These are phyloP conservation scores for Anomalospiza imberbis DNA, from an alignment of 2,797 vertebrate species.

Conservation along the genomic window DNA sequence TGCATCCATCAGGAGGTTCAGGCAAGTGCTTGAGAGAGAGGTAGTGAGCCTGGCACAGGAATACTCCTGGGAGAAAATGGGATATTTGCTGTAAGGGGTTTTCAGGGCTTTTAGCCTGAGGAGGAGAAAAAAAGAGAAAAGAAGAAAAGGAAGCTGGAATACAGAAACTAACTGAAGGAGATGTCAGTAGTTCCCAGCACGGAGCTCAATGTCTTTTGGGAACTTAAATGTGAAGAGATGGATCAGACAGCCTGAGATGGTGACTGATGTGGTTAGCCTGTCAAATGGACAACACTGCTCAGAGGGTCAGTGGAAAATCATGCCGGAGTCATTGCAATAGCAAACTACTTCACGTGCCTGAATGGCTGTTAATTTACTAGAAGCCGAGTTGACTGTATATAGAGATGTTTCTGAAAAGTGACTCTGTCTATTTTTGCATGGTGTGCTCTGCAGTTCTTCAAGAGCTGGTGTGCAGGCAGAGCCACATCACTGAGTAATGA, in stretches of 20 bases:
- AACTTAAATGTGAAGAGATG: conserved; percentile 9
- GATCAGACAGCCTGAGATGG: conserved; percentile 29
- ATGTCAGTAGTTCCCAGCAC: background rate
- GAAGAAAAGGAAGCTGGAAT: background rate
- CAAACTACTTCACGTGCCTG: conserved; percentile 6
- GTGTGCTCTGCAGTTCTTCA: background rate
- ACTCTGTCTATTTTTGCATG: background rate
- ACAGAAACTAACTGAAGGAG: background rate
- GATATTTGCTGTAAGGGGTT: background rate
- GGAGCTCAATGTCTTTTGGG: conserved; percentile 3
- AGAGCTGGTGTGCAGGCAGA: background rate
- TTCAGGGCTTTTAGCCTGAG: background rate
- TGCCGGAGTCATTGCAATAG: background rate
- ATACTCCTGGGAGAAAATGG: background rate
- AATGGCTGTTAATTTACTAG: conserved; percentile 26
- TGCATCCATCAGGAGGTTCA: background rate
- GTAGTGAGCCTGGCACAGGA: background rate
- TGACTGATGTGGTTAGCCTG: conserved; percentile 46
- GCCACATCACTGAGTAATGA: background rate
- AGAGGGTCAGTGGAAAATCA: background rate
- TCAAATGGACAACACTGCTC: conserved; percentile 24
- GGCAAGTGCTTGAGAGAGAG: background rate
- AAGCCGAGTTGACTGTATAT: background rate
- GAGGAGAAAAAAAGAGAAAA: background rate
- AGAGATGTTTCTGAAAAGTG: conserved; percentile 11